Conservation (phyloP, 2,113 vertebrate species). For the Climacteris rufus region DNA sequence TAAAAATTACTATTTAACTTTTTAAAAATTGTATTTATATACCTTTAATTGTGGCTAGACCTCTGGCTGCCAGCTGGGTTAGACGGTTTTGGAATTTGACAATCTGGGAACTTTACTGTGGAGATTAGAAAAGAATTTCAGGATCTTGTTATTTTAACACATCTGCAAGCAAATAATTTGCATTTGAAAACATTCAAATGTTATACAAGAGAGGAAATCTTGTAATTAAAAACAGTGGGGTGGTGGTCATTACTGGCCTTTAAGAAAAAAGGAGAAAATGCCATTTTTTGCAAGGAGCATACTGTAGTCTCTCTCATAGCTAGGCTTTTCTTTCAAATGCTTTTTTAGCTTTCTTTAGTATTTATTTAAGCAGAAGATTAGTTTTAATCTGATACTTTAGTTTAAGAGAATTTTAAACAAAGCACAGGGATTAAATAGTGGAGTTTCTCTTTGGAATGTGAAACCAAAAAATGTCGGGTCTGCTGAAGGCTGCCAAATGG, state of each 20-base stretch:
- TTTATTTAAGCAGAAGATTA: slow-evolving; percentile 14
- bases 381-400: background rate
- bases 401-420: slow-evolving; percentile 31
- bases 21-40: background rate
- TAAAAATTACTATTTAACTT: background rate
- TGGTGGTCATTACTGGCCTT: background rate
- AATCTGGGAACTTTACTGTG: background rate
- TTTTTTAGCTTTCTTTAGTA: background rate
- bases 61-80: background rate
- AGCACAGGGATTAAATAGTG: background rate
- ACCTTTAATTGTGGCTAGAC: background rate
- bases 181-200: background rate
- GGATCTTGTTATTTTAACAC: background rate
- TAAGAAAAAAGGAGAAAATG: background rate
- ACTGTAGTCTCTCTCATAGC: background rate
- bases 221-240: background rate
- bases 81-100: background rate
- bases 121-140: background rate
- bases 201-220: background rate
- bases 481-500: slow-evolving; percentile 21
- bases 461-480: background rate
- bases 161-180: background rate
- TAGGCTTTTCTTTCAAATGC: background rate
- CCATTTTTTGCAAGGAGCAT: background rate
- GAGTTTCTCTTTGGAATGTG: slow-evolving; percentile 5